Conservation (phyloP, 2,888 invertebrate species). For the Aleiodes alternator region DNA sequence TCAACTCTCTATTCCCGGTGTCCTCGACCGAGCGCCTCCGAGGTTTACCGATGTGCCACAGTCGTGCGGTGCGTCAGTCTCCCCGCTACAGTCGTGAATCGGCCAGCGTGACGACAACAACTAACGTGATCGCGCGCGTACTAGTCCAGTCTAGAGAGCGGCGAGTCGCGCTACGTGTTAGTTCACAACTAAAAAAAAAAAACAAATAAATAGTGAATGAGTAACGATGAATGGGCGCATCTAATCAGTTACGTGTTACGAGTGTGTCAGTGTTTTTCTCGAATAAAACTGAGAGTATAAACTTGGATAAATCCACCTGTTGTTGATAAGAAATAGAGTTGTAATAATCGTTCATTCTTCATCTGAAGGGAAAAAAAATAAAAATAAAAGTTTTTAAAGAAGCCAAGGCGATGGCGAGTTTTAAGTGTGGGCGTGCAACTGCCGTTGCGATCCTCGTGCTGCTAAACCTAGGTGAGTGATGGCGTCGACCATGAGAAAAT, state of each 20-base stretch:
- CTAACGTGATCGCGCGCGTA: conserved; percentile 47
- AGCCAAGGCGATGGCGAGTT: conserved; percentile 62
- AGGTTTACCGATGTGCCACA: conserved; percentile 59
- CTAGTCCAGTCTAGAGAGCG: conserved; percentile 36
- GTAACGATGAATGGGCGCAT: conserved; percentile 11
- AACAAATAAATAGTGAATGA: conserved; percentile 12
- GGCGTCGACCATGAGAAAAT: conserved; percentile 43
- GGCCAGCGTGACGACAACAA: conserved; percentile 71
- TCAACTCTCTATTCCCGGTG: conserved; percentile 13
- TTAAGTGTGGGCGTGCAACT: conserved; percentile 61
- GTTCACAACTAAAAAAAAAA: background rate
- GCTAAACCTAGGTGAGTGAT: conserved; percentile 67
- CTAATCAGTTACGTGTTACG: background rate
- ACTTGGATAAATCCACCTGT: background rate
- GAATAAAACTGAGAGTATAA: background rate
- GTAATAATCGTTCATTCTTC: background rate
- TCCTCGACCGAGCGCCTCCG: conserved; percentile 55
- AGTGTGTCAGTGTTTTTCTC: conserved; percentile 28
- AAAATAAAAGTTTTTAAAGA: conserved; percentile 31
- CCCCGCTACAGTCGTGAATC: conserved; percentile 73
- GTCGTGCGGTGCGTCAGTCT: conserved; percentile 54
- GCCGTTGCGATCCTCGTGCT: conserved; percentile 61
- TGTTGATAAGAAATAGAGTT: conserved; percentile 3
- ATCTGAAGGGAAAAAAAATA: background rate
- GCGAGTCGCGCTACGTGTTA: conserved; percentile 20